Evolutionary conservation across 1,140 invertebrate species (phyloP), one percentile per base, ranked within the genome.

Genomic region (Theocolax elegans): DNA sequence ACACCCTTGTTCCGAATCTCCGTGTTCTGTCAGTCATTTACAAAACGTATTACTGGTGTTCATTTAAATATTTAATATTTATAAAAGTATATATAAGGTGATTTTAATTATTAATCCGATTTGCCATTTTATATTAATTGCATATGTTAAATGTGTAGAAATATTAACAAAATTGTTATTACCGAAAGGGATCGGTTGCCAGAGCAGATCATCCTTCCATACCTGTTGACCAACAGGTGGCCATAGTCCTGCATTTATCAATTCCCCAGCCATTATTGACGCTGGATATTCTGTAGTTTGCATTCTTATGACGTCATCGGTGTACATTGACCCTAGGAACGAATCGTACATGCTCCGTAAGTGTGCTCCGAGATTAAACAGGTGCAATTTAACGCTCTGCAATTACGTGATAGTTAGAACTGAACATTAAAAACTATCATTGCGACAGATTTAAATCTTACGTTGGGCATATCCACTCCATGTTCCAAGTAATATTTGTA

Each of bases 111-210:
- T n/a, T n/a, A n/a, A n/a, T n/a, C n/a, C n/a, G n/a, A n/a, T n/a
- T n/a, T n/a, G n/a, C n/a, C n/a, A n/a, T n/a, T n/a, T n/a, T n/a
- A n/a, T n/a, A n/a, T n/a, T n/a, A n/a, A n/a, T n/a, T n/a, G n/a
- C n/a, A n/a, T n/a, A n/a, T n/a, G n/a, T n/a, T n/a, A n/a, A n/a
- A n/a, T n/a, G n/a, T n/a, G n/a, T n/a, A n/a, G n/a, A n/a, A n/a
- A n/a, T n/a, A n/a, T n/a, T n/a, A n/a, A n/a, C n/a, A n/a, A n/a
- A n/a, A n/a, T n/a, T n/a, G 0, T 53, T 19, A 44, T 21, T 76
- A 81, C 81, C 76, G 21, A 75, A 76, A 29, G 89, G 88, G 66
- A 90, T 83, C 1, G 89, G 89, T 72, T 90, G 89, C 89, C 89
- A 91, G 1, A 72, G 58, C 0, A 90, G 72, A 17, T 85, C 66